Conservation (phyloP, 2,113 vertebrate genomes). For the Diadophis punctatus region DNA sequence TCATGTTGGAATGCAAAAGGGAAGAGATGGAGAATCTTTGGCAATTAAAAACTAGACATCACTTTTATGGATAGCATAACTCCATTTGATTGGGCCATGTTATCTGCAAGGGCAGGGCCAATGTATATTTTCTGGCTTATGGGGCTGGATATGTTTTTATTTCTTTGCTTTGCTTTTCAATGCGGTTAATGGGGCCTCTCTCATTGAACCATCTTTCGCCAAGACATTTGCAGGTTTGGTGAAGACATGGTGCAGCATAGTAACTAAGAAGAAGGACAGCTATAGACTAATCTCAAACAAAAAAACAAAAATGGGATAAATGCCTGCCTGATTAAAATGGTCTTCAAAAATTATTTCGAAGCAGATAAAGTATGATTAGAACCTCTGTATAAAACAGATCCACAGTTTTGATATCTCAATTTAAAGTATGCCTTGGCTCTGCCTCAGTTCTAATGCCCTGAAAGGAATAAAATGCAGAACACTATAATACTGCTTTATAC, state of each 20-base stretch:
- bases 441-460: background rate
- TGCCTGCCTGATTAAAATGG: background rate
- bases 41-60: background rate
- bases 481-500: background rate
- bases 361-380: too few species aligned
- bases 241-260: background rate
- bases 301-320: too few species aligned
- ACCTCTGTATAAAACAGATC: background rate
- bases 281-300: background rate
- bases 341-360: background rate
- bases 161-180: background rate
- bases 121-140: background rate
- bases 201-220: background rate
- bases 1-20: background rate
- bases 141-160: background rate
- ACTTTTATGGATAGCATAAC: background rate
- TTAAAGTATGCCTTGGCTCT: background rate
- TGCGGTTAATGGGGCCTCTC: background rate
- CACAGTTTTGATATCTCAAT: background rate
- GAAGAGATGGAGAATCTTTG: background rate
- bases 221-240: background rate
- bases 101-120: background rate
- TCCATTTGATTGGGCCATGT: background rate
- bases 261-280: background rate
- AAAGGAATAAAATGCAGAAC: background rate